phyloP scores from a whole-genome alignment of 2,797 vertebrate species.

The Acipenser transmontanus region DNA sequence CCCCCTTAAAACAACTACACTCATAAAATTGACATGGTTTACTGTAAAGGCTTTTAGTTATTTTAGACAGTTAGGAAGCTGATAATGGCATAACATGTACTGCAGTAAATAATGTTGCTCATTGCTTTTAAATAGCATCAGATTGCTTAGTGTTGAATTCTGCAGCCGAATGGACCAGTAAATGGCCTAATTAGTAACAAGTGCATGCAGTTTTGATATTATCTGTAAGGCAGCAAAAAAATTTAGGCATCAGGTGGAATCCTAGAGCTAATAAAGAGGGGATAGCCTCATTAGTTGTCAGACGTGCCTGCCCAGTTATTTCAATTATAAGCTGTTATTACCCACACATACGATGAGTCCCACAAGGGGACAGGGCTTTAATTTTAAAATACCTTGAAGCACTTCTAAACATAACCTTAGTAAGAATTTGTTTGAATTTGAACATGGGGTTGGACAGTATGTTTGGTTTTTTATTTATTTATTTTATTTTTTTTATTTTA shows the following conservation, averaged over 20 bases:
- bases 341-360: background rate
- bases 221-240: background rate
- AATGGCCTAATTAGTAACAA: conserved; percentile 1
- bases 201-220: background rate
- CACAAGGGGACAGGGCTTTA: too few relatives aligned
- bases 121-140: background rate
- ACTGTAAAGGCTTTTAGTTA: background rate
- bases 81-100: background rate
- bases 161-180: background rate
- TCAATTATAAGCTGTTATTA: background rate
- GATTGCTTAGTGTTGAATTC: background rate
- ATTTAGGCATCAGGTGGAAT: background rate
- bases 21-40: conserved; percentile 6
- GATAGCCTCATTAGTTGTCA: background rate
- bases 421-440: too few relatives aligned
- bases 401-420: too few relatives aligned
- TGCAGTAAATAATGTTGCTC: background rate
- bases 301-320: background rate
- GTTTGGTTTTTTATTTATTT: too few relatives aligned
- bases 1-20: background rate
- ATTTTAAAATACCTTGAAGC: too few relatives aligned
- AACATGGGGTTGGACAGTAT: too few relatives aligned
- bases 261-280: background rate
- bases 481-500: too few relatives aligned
- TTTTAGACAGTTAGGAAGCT: background rate